Base-by-base conservation (phyloP, 2,888 invertebrate species). In the Pseudococcus longispinus region DNA sequence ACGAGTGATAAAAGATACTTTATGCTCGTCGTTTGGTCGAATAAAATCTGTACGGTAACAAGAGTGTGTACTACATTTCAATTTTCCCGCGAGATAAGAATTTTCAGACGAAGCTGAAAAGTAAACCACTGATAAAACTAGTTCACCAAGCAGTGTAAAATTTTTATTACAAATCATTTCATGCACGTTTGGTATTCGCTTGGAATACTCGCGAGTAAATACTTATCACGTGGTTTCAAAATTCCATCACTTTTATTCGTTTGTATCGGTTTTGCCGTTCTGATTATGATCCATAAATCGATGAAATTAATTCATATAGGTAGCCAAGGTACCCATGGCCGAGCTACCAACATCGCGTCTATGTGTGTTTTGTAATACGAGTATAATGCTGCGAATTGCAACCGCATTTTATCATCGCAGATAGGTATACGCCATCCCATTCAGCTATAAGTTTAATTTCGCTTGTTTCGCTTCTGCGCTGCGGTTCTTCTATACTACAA, bases 301-400 rank as follows among this genome's bases (percentile, higher is more conserved):
- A 60, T 55, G 20, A 84, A 84, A 84, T 84, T 84, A 84, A 84
- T 84, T 84, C 60, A 46, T 83, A 37, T 20, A 18, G n/a, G n/a
- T 42, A 26, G 29, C 2, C 18, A 23, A 77, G 26, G 82, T 37
- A 80, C 3, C 42, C 6, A 55, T 37, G n/a, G 46, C 15, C n/a
- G n/a, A 4, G 26, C 42, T n/a, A 37, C 77, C 42, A 20, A 15
- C 37, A 9, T 26, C 1, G 51, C 5, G 3, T 84, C 18, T 55
- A 4, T 84, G 60, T 26, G 26, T 37, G 51, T 84, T 55, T 60
- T 37, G 60, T 84, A 60, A 84, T 60, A n/a, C n/a, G n/a, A n/a
- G n/a, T n/a, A 84, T 84, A 60, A 84, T 84, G 18, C 55, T 18
- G 37, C 37, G 37, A 37, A 84, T 84, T 55, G 60, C 60, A 84